Percentiles rank a stretch among this genome's conserved stretches.
Conservation (phyloP, 2,888 invertebrate genomes). For the Ophion slaviceki region DNA sequence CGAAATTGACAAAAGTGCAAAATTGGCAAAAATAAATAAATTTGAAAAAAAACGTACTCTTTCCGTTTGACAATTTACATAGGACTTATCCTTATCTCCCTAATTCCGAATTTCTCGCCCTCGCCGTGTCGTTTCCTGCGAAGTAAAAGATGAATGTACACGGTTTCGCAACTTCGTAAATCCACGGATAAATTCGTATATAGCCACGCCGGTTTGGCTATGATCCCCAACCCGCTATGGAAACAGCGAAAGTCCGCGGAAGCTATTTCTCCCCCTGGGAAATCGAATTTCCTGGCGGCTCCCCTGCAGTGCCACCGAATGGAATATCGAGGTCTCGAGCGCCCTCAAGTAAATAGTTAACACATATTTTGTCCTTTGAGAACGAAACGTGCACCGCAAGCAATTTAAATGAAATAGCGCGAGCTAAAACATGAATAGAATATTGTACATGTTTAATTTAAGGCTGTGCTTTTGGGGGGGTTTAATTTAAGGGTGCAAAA, state of each 20-base stretch:
- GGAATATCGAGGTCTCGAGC: background rate
- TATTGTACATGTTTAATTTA: background rate
- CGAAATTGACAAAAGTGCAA: no score
- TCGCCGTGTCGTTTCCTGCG: background rate
- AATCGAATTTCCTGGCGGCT: constrained; percentile 38
- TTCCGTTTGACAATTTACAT: constrained; percentile 2
- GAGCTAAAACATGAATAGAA: background rate
- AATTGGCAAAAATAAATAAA: no score
- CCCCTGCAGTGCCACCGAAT: background rate
- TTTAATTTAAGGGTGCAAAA: no score
- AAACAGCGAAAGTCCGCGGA: constrained; percentile 13
- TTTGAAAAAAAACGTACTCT: background rate
- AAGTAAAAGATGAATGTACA: constrained; percentile 27
- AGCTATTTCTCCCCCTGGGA: constrained; percentile 32
- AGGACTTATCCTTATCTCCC: background rate
- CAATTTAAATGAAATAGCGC: constrained; percentile 4
- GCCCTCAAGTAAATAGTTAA: constrained; percentile 1
- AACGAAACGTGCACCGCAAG: background rate
- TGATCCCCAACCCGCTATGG: constrained; percentile 16
- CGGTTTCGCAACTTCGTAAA: constrained; percentile 36
- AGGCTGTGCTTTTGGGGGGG: background rate
- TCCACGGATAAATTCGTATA: constrained; percentile 30
- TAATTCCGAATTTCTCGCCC: background rate
- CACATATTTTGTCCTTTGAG: constrained; percentile 4
- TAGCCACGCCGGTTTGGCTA: constrained; percentile 1